Evolutionary conservation across 2,888 invertebrate species (phyloP).

Genomic region (Lasioglossum vierecki): DNA sequence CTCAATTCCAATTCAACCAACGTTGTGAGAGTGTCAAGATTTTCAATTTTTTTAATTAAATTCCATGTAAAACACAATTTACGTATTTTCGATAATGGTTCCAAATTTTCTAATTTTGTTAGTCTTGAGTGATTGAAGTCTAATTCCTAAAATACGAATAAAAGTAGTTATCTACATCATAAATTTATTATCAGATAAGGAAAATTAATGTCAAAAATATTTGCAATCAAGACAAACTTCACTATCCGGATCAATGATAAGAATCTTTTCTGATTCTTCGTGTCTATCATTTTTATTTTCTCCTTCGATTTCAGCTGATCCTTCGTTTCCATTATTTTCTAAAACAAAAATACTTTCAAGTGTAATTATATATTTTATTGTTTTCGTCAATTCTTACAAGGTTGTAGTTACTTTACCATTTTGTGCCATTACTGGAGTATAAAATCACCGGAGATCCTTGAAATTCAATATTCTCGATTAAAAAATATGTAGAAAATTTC

Average conservation of each 20-base stretch:
- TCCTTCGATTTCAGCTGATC: constrained; percentile 72
- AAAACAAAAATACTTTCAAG: constrained; percentile 43
- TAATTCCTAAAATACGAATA: constrained; percentile 85
- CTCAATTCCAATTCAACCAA: constrained; percentile 96
- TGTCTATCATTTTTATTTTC: constrained; percentile 71
- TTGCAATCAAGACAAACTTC: constrained; percentile 76
- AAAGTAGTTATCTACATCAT: constrained; percentile 16
- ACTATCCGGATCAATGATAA: constrained; percentile 88
- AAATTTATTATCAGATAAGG: constrained; percentile 1
- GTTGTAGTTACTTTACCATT: constrained; percentile 56
- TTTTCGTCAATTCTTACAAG: not conserved
- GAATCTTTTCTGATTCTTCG: constrained; percentile 86
- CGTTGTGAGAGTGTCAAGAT: constrained; percentile 90
- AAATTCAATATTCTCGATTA: not conserved
- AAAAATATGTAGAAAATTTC: not conserved
- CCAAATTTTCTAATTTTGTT: constrained; percentile 93
- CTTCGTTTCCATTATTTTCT: constrained; percentile 76
- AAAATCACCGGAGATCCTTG: not conserved
- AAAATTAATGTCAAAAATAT: constrained; percentile 22
- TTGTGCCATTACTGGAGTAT: constrained; percentile 57
- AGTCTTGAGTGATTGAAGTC: constrained; percentile 96
- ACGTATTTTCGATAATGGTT: constrained; percentile 90
- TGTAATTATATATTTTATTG: not conserved
- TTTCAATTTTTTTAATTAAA: constrained; percentile 96
- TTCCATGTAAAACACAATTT: constrained; percentile 96